These are phyloP conservation scores for Tachystola acroxantha DNA, from an alignment of 2,888 invertebrate genomes.

Conservation along the genomic window DNA sequence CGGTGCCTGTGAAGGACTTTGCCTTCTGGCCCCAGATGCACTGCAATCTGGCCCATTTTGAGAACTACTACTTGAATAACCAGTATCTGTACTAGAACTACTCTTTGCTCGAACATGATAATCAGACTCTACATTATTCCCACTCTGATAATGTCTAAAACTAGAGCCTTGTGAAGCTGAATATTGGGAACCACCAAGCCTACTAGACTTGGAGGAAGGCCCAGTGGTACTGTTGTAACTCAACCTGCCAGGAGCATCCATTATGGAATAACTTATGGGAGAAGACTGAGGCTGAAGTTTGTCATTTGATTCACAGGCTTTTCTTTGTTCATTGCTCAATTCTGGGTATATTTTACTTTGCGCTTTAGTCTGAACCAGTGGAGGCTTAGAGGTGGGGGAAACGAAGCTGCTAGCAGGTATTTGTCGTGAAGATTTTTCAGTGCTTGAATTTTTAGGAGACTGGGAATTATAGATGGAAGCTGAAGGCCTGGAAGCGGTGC, in stretches of 20 bases:
- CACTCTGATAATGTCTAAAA: constrained; percentile 81
- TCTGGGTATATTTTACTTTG: constrained; percentile 89
- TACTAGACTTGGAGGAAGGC: constrained; percentile 69
- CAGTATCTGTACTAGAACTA: constrained; percentile 80
- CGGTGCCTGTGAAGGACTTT: constrained; percentile 83
- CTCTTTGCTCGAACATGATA: constrained; percentile 81
- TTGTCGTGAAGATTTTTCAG: constrained; percentile 54
- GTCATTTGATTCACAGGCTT: constrained; percentile 76
- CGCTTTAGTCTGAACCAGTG: constrained; percentile 84
- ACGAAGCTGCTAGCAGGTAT: constrained; percentile 68
- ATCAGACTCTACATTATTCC: constrained; percentile 78
- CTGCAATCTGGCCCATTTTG: constrained; percentile 83
- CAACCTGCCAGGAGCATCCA: constrained; percentile 82
- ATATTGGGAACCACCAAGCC: constrained; percentile 73
- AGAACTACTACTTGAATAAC: constrained; percentile 79
- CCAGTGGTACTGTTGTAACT: constrained; percentile 78
- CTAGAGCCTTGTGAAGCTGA: constrained; percentile 68
- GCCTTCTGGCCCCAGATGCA: constrained; percentile 81
- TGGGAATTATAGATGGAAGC: constrained; percentile 62
- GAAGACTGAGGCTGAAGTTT: constrained; percentile 80
- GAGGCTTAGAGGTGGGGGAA: constrained; percentile 72
- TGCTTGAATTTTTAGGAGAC: constrained; percentile 54
- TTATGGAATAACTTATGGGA: constrained; percentile 86
- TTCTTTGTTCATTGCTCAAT: constrained; percentile 71
- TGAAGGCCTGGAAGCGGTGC: constrained; percentile 64